A percentile compares a stretch with the other conserved stretches of the same genome.
Evolutionary conservation across 30 jellyfish, hydroid and myxozoan species (phyloP).

Genomic region (Catostylus mosaicus): DNA sequence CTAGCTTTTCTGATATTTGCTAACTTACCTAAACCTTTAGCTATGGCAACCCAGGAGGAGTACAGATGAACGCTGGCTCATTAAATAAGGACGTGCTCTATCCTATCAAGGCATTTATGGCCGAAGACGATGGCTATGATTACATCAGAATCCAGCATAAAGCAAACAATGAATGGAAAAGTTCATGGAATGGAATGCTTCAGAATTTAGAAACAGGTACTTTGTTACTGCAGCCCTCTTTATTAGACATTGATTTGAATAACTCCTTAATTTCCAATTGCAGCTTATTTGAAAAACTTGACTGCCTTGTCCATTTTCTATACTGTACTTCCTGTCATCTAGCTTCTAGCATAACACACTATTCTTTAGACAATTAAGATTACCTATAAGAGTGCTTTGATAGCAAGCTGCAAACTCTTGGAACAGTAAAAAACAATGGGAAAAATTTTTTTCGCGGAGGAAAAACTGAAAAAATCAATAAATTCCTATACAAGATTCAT

Average conservation of each 20-base stretch:
- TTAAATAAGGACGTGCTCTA: not conserved
- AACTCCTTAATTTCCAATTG: no score
- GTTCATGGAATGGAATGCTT: conserved; percentile 15
- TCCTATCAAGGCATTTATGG: conserved; percentile 3
- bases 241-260: not conserved
- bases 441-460: no score
- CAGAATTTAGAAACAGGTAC: conserved; percentile 14
- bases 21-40: no score
- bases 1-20: no score
- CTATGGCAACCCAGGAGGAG: no score
- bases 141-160: conserved; percentile 16
- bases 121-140: not conserved
- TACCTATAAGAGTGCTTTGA: no score
- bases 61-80: not conserved
- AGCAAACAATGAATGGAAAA: not conserved
- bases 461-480: no score
- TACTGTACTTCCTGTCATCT: not conserved
- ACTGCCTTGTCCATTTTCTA: not conserved
- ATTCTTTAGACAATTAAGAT: not conserved
- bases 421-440: no score
- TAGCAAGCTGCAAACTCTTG: no score
- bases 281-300: not conserved
- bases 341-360: not conserved
- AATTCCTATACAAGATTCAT: no score
- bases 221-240: no score